phyloP scores from a whole-genome alignment of 2,888 invertebrate genomes.

The Drosophila austrosaltans region DNA sequence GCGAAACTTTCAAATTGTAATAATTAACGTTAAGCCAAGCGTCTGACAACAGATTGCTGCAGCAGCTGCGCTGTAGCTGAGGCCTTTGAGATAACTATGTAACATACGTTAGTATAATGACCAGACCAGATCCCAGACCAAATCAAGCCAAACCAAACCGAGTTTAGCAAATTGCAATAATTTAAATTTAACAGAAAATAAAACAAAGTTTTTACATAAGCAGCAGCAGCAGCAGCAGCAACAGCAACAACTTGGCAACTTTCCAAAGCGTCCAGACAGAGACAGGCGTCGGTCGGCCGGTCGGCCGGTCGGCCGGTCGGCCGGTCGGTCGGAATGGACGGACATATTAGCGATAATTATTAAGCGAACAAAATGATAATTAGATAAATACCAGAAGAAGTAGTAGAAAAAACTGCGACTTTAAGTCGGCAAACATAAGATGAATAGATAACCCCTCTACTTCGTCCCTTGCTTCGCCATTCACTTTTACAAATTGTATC shows the following conservation, averaged over 20 bases:
- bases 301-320: background rate
- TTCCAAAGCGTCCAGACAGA: conserved; percentile 41
- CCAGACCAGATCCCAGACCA: conserved; percentile 37
- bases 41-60: conserved; percentile 14
- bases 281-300: conserved; percentile 27
- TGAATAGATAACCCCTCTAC: conserved; percentile 24
- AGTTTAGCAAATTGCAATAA: conserved; percentile 62
- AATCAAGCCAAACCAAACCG: conserved; percentile 27
- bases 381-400: conserved; percentile 49
- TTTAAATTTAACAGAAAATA: conserved; percentile 61
- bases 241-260: conserved; percentile 43
- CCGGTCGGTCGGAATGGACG: background rate
- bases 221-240: background rate
- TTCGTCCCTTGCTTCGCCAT: background rate
- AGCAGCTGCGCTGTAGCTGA: conserved; percentile 38
- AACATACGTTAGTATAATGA: conserved; percentile 29
- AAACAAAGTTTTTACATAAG: conserved; percentile 55
- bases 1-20: conserved; percentile 58
- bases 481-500: conserved; percentile 58
- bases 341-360: conserved; percentile 49
- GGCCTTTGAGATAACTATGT: conserved; percentile 20
- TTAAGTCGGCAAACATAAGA: conserved; percentile 44
- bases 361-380: conserved; percentile 54
- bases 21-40: conserved; percentile 35
- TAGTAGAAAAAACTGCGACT: conserved; percentile 34